phyloP scores from a whole-genome alignment of 2,113 vertebrate genomes.

The Dascyllus trimaculatus region DNA sequence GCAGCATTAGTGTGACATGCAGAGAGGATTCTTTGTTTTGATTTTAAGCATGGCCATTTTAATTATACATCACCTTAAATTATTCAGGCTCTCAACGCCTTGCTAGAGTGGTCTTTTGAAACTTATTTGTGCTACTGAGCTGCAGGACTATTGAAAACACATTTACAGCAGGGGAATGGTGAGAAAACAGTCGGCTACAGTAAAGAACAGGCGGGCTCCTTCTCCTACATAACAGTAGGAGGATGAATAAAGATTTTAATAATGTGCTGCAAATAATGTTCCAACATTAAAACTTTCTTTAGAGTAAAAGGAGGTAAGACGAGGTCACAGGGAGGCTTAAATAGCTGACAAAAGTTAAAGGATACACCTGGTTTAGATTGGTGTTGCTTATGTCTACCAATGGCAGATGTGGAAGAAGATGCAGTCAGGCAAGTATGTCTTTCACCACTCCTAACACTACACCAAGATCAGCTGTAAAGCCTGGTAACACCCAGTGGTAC shows the following conservation, averaged over 20 bases:
- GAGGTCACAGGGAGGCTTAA: background rate
- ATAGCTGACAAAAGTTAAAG: background rate
- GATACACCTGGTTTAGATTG: constrained; percentile 8
- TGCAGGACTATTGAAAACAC: constrained; percentile 41
- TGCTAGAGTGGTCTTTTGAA: constrained; percentile 32
- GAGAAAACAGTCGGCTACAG: constrained; percentile 21
- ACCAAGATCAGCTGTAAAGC: background rate
- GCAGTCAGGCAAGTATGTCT: background rate
- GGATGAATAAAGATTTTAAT: constrained; percentile 35
- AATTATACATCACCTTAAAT: constrained; percentile 67
- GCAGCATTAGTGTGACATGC: constrained; percentile 37
- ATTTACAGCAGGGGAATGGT: constrained; percentile 29
- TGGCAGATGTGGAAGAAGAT: background rate
- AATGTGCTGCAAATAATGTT: constrained; percentile 14
- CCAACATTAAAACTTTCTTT: constrained; percentile 26
- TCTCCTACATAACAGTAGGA: constrained; percentile 13
- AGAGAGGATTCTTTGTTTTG: constrained; percentile 54
- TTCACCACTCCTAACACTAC: background rate
- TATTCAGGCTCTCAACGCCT: constrained; percentile 45
- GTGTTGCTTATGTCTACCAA: too few species aligned
- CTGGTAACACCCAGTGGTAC: too few species aligned
- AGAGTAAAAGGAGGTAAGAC: background rate
- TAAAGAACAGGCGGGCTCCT: constrained; percentile 19
- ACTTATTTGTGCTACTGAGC: constrained; percentile 37
- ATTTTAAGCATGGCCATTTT: constrained; percentile 50